A percentile compares a stretch with the other conserved stretches of the same genome.
Conservation (phyloP, 2,888 invertebrate species). For the Cyrtodaria siliqua region DNA sequence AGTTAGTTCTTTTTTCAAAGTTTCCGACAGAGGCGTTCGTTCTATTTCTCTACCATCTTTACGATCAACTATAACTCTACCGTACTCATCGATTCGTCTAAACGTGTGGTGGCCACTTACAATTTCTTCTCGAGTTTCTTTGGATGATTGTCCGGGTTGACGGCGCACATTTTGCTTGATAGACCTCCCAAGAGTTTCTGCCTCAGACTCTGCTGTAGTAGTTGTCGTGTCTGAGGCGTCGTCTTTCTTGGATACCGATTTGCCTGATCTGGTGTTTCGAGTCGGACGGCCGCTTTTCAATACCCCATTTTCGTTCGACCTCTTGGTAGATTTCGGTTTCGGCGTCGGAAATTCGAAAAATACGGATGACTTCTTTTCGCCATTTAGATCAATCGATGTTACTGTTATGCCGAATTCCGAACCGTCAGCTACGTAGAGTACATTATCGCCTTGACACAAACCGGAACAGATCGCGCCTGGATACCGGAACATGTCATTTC, state of each 20-base stretch:
- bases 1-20: constrained; percentile 27
- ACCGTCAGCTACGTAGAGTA: constrained; percentile 54
- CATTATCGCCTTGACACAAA: constrained; percentile 22
- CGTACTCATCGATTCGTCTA: constrained; percentile 46
- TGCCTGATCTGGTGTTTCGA: constrained; percentile 7
- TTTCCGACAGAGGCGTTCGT: constrained; percentile 29
- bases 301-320: constrained; percentile 18
- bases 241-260: constrained; percentile 28
- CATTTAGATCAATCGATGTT: constrained; percentile 34
- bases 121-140: constrained; percentile 7
- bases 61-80: constrained; percentile 21
- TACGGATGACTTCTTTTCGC: constrained; percentile 44
- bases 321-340: constrained; percentile 30
- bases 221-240: constrained; percentile 42
- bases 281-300: constrained; percentile 33
- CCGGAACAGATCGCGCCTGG: constrained; percentile 52
- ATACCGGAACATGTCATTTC: constrained; percentile 53
- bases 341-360: constrained; percentile 52
- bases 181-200: constrained; percentile 1
- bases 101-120: constrained; percentile 51
- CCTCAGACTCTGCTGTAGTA: constrained; percentile 24
- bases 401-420: constrained; percentile 57
- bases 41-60: constrained; percentile 44
- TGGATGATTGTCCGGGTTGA: constrained; percentile 7
- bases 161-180: background rate